A percentile compares a stretch with the other conserved stretches of the same genome.
phyloP scores from a whole-genome alignment of 1,140 invertebrate species.

The Lordiphosa mommai region DNA sequence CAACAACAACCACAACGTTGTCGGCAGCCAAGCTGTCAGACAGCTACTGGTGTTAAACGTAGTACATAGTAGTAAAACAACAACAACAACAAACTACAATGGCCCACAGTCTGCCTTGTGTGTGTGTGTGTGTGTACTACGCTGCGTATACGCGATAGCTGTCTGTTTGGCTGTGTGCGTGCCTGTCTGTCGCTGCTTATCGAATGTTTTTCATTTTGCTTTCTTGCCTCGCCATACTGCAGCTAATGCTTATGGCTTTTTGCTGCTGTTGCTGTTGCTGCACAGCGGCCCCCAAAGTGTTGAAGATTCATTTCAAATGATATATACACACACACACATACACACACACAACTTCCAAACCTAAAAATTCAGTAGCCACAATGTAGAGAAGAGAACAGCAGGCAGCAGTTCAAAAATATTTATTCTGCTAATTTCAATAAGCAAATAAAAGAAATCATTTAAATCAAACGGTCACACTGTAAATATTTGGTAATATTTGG shows the following conservation, averaged over 20 bases:
- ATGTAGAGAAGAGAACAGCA: neutral
- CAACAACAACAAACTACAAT: conserved; percentile 20
- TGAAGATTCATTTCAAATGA: neutral
- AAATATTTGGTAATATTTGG: too few species aligned
- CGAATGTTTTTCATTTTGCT: conserved; percentile 24
- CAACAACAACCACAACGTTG: conserved; percentile 32
- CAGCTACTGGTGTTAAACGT: conserved; percentile 73
- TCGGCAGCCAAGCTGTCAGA: conserved; percentile 68
- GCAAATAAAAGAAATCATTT: too few species aligned
- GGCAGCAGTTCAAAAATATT: neutral
- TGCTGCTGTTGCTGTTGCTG: conserved; percentile 1
- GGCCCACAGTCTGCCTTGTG: neutral
- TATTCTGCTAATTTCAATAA: too few species aligned
- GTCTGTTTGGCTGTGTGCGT: conserved; percentile 21
- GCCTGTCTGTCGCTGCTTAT: conserved; percentile 29
- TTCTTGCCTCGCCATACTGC: conserved; percentile 7
- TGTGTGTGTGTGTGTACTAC: conserved; percentile 33
- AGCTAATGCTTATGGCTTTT: conserved; percentile 14
- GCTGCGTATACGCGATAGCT: conserved; percentile 64
- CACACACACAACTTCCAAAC: neutral
- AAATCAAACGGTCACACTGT: too few species aligned
- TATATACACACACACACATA: neutral
- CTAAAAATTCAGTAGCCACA: conserved; percentile 18
- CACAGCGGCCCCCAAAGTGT: neutral
- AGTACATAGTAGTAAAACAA: conserved; percentile 52